phyloP scores from a whole-genome alignment of 2,113 vertebrate genomes.

The Apodemus speciosus region DNA sequence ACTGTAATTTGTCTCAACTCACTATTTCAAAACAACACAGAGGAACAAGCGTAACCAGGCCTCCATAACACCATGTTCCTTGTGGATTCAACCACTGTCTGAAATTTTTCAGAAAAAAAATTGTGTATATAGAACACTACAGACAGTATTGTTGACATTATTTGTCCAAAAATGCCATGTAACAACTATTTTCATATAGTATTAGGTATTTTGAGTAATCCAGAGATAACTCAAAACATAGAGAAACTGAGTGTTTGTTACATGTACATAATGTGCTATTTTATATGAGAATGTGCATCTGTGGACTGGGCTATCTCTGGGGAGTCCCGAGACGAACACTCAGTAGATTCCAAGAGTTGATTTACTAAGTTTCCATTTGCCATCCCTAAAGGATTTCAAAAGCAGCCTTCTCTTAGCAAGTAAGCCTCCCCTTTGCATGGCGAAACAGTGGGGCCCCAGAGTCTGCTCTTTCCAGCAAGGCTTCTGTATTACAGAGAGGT shows the following conservation, averaged over 20 bases:
- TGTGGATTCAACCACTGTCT: not conserved
- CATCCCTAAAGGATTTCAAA: conserved; percentile 1
- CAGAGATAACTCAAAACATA: not conserved
- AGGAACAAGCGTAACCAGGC: not conserved
- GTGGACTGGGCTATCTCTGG: not conserved
- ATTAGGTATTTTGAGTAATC: not conserved
- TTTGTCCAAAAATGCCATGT: not conserved
- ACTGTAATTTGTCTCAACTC: not conserved
- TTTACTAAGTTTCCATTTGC: not conserved
- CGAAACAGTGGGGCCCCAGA: not conserved
- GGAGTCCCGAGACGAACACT: not conserved
- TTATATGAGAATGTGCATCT: not conserved
- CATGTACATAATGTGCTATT: not conserved
- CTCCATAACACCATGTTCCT: not conserved
- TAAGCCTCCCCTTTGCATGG: not conserved
- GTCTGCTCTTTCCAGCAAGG: not conserved
- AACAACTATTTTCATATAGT: not conserved
- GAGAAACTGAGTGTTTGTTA: no score
- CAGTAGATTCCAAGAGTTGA: not conserved
- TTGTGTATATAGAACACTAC: not conserved
- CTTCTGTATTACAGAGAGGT: not conserved
- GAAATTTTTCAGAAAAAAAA: not conserved
- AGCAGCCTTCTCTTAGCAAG: not conserved
- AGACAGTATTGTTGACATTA: not conserved
- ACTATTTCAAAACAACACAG: conserved; percentile 24